Evolutionary conservation across 2,888 invertebrate genomes (phyloP).

Genomic region (Galeopsomyia nigrocyanea): DNA sequence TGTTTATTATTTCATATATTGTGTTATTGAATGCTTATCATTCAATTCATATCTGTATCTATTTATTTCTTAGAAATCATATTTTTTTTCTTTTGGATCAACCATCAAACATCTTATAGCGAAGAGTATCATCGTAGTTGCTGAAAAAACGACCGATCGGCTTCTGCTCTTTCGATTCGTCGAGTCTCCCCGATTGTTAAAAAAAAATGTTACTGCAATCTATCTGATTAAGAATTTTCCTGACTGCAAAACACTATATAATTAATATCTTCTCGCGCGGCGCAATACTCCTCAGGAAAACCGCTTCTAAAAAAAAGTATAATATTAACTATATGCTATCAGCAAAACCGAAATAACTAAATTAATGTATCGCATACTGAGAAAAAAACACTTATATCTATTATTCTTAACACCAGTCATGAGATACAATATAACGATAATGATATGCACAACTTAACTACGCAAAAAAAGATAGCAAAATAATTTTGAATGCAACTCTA

Average conservation of each 20-base stretch:
- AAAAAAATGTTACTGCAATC: no score
- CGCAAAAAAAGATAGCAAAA: slow-evolving; percentile 16
- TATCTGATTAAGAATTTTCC: no score
- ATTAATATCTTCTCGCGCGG: slow-evolving; percentile 18
- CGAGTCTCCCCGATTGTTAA: slow-evolving; percentile 33
- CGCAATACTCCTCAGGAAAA: slow-evolving; percentile 1
- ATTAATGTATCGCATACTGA: slow-evolving; percentile 4
- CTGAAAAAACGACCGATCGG: slow-evolving; percentile 25
- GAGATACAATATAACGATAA: slow-evolving; percentile 8
- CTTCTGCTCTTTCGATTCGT: slow-evolving; percentile 35
- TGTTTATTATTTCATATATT: no score
- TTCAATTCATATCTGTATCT: no score
- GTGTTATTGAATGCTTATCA: no score
- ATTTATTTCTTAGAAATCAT: no score
- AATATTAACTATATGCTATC: not conserved
- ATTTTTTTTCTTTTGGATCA: no score
- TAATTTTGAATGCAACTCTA: not conserved
- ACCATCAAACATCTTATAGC: not conserved
- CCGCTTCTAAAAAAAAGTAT: not conserved
- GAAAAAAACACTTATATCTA: not conserved
- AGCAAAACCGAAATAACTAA: not conserved
- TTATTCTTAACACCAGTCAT: not conserved
- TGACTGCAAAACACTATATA: no score
- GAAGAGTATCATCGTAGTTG: slow-evolving; percentile 11
- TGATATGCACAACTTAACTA: not conserved